Percentiles rank a stretch among this genome's conserved stretches.
Conservation (phyloP, 2,113 vertebrate genomes). For the Myotis brandtii region DNA sequence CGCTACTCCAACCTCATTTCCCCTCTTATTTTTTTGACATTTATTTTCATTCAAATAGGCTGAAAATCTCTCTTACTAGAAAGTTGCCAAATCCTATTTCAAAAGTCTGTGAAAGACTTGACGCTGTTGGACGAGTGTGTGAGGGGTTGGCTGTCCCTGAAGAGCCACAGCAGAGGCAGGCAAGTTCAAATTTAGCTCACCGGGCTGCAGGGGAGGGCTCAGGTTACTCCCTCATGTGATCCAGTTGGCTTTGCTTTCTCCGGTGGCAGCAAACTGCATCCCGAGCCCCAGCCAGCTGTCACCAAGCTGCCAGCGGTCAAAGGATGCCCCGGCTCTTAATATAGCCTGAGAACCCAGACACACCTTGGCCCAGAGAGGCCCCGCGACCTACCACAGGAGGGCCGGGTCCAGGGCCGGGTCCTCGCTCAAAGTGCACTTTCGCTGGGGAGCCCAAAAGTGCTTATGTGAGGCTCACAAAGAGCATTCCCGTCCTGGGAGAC, state of each 20-base stretch:
- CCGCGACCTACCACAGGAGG: neutral
- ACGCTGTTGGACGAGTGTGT: neutral
- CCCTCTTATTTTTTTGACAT: neutral
- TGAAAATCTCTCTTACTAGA: neutral
- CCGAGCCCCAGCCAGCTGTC: slow-evolving; percentile 38
- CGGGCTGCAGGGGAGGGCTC: slow-evolving; percentile 29
- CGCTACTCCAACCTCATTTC: neutral
- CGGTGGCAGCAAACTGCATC: slow-evolving; percentile 23
- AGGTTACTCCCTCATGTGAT: slow-evolving; percentile 54
- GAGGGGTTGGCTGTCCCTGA: neutral
- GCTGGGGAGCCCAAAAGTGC: accelerated
- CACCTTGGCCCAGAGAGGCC: neutral
- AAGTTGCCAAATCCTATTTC: slow-evolving; percentile 20
- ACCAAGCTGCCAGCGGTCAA: neutral
- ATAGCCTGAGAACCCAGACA: neutral
- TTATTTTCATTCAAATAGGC: slow-evolving; percentile 36
- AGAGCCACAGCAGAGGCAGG: neutral
- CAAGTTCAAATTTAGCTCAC: neutral
- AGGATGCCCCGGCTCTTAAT: neutral
- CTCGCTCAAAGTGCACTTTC: neutral
- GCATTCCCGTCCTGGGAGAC: neutral
- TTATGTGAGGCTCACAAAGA: neutral
- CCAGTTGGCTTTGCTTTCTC: slow-evolving; percentile 51
- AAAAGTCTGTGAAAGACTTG: neutral
- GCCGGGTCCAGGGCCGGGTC: neutral